A percentile compares a stretch with the other conserved stretches of the same genome.
These are phyloP conservation scores for Agonopterix heracliana DNA, from an alignment of 2,888 invertebrate species.

Conservation along the genomic window DNA sequence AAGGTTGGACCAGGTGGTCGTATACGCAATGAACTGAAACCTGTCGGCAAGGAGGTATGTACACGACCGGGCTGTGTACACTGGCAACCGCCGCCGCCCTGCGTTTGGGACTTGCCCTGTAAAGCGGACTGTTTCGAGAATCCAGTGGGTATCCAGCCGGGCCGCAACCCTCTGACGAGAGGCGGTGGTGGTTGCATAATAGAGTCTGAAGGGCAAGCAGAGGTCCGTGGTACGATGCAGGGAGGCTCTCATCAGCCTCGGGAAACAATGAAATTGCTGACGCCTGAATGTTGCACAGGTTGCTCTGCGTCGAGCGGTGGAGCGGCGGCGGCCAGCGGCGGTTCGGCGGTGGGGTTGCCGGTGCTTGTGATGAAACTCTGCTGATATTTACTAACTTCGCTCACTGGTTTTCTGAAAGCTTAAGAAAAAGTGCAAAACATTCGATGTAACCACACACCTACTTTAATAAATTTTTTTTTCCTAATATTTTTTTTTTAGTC, in stretches of 20 bases:
- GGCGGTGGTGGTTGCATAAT: constrained; percentile 19
- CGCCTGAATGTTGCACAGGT: constrained; percentile 54
- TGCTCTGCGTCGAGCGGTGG: constrained; percentile 39
- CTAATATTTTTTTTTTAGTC: constrained; percentile 2
- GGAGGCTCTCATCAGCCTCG: constrained; percentile 13
- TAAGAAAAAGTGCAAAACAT: constrained; percentile 56
- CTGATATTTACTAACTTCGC: constrained; percentile 19
- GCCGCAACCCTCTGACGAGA: constrained; percentile 37
- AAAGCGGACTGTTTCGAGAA: constrained; percentile 65
- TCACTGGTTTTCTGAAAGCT: constrained; percentile 28
- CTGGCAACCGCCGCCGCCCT: constrained; percentile 60
- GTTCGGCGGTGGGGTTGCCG: constrained; percentile 44
- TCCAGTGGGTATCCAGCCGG: constrained; percentile 42
- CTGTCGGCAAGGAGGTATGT: constrained; percentile 38
- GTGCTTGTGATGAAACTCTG: constrained; percentile 65
- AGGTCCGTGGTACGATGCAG: no score
- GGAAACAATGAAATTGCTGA: constrained; percentile 41
- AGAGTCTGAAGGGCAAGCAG: constrained; percentile 6
- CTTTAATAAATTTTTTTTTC: constrained; percentile 17
- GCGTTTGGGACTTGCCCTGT: constrained; percentile 59
- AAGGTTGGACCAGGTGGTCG: constrained; percentile 35
- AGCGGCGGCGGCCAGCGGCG: constrained; percentile 31
- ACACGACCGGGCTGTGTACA: constrained; percentile 55
- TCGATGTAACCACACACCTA: constrained; percentile 9
- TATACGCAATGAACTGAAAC: constrained; percentile 11